These are phyloP conservation scores for Cheilosia urbana DNA, from an alignment of 2,888 invertebrate genomes.

Conservation along the genomic window DNA sequence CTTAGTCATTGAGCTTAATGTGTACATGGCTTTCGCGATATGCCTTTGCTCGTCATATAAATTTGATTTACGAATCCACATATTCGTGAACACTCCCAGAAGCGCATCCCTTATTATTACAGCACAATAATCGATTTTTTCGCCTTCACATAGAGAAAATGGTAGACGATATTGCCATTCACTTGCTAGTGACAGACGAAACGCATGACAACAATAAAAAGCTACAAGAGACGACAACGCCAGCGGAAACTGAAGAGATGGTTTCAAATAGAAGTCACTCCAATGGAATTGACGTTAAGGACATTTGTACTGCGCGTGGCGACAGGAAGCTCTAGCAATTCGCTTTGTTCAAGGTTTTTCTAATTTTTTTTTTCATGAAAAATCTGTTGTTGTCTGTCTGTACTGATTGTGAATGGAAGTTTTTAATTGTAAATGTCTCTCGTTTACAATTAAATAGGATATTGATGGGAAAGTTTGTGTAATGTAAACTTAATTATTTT, in stretches of 20 bases:
- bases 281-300: slow-evolving; percentile 60
- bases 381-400: slow-evolving; percentile 19
- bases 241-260: slow-evolving; percentile 9
- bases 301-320: slow-evolving; percentile 60
- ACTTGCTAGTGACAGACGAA: slow-evolving; percentile 1
- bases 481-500: slow-evolving; percentile 7
- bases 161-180: background rate
- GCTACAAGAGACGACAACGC: background rate
- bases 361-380: background rate
- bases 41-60: background rate
- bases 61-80: slow-evolving; percentile 6
- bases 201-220: slow-evolving; percentile 4
- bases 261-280: slow-evolving; percentile 32
- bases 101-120: background rate
- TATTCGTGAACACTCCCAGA: background rate
- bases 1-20: background rate
- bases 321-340: slow-evolving; percentile 35
- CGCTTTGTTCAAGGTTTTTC: slow-evolving; percentile 7
- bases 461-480: slow-evolving; percentile 19
- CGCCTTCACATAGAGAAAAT: background rate
- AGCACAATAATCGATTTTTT: background rate
- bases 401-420: slow-evolving; percentile 14
- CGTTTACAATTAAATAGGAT: slow-evolving; percentile 38
- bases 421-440: slow-evolving; percentile 54
- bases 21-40: background rate